Evolutionary conservation across 64 coral and sea anemone species (phyloP), one percentile per base, ranked within the genome.

Genomic region (Catalaphyllia jardinei): DNA sequence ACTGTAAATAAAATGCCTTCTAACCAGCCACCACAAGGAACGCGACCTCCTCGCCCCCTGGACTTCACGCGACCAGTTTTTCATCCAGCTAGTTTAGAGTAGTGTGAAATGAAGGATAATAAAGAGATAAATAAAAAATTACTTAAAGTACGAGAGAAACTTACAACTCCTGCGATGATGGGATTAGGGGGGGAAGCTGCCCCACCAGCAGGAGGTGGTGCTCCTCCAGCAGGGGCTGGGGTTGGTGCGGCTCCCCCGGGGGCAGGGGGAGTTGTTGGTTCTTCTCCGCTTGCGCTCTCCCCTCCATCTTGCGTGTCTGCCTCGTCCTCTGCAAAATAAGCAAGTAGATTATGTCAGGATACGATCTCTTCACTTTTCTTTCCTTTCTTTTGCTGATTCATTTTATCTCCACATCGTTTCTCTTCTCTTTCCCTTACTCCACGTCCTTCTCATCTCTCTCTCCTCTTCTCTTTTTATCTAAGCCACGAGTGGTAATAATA

Each of bases 231-330:
- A 19, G 31, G 18, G 1, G 74, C 35, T 9, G 74, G 27, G 4
- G 81, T 57, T 69, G 20, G 65, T 69, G 61, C 6, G 15, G 31
- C 39, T 51, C 25, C 81, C n/a, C 19, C 38, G 4, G 81, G 62
- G 9, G 81, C 63, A 22, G 81, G 33, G 30, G 79, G 60, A 11
- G 79, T 17, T 30, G 59, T 59, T 27, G 31, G 62, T 71, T 24
- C 81, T 10, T 22, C 81, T 25, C 33, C 63, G 24, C 79, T 83
- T 42, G 25, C 79, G 29, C 79, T 83, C 60, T 64, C 79, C 52
- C 38, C 76, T 29, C 49, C 55, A 33, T 30, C 81, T 69, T 10
- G 39, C 14, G 28, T 30, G 8, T 46, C 74, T 50, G 31, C 17
- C 8, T 77, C 39, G 10, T 24, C 65, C 25, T 69, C 65, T 69